Evolutionary conservation across 2,888 invertebrate genomes (phyloP), one percentile per base, ranked within the genome.

Genomic region (Athalia circularis): DNA sequence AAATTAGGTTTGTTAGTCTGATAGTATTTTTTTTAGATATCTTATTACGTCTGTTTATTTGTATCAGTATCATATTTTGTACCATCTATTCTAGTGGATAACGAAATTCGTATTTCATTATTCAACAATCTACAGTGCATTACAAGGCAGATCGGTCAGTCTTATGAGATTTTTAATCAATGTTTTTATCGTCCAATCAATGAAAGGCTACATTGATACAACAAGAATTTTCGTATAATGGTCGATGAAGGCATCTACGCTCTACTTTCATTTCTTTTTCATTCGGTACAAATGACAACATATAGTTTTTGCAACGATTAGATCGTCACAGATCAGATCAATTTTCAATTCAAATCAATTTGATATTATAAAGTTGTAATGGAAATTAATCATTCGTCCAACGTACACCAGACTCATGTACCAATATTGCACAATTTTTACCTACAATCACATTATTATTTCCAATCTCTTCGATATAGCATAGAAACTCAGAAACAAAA

Each of bases 91-190:
- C 43, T 57, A 57, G 57, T 61, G 6, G 6, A 6, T n/a, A n/a
- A 61, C 13, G 7, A n/a, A n/a, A 6, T n/a, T 61, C 11, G 7
- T 13, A 61, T 54, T 54, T 4, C 29, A 29, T 29, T 54, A 61
- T 61, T 4, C 15, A 70, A 70, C 57, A 59, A 70, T 70, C 70
- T 57, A 70, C 70, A 8, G 70, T 62, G 74, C 48, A n/a, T 62
- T 75, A 75, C 84, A 87, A 88, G 86, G 86, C 87, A 85, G 85
- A 87, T 86, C 84, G 85, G 82, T 87, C 88, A 88, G 88, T 88
- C 87, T 88, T 86, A 83, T 9, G 75, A 79, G 29, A 59, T 59
- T 65, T 61, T 74, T 43, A 45, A 77, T 64, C 59, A 47, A 62
- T 77, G 13, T 11, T 68, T 68, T 15, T 68, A 8, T 54, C 8